These are phyloP conservation scores for Bubo blakistoni DNA, from an alignment of 2,113 vertebrate species.

Conservation along the genomic window DNA sequence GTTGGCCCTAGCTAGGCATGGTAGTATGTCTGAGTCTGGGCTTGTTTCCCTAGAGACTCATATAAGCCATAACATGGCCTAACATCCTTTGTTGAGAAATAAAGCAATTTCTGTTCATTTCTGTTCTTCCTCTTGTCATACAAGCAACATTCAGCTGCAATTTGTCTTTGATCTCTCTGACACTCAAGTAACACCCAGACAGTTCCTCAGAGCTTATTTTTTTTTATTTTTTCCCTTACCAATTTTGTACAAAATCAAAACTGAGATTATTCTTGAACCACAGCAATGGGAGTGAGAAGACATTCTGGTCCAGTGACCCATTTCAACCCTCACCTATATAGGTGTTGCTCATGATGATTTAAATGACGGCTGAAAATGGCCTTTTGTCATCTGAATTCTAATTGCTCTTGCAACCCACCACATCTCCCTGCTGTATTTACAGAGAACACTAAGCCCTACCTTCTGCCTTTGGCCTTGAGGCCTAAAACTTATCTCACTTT, in stretches of 20 bases:
- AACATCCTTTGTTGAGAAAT: neutral
- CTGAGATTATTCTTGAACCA: neutral
- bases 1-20: neutral
- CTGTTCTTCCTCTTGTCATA: neutral
- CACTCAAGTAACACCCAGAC: neutral
- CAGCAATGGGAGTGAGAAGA: neutral
- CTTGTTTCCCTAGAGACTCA: neutral
- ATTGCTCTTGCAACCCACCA: neutral
- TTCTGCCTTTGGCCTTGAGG: neutral
- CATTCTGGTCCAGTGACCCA: neutral
- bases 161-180: constrained; percentile 12
- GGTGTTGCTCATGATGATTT: neutral
- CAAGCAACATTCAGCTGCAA: neutral
- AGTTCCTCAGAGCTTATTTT: neutral
- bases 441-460: neutral
- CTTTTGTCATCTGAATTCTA: neutral
- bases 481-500: neutral
- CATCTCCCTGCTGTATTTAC: neutral
- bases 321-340: neutral
- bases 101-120: neutral
- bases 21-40: neutral
- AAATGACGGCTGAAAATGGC: neutral
- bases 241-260: neutral
- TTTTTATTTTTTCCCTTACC: neutral
- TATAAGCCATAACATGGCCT: neutral